A percentile compares a stretch with the other conserved stretches of the same genome.
Conservation (phyloP, 2,888 invertebrate genomes). For the Drosophila histrio region DNA sequence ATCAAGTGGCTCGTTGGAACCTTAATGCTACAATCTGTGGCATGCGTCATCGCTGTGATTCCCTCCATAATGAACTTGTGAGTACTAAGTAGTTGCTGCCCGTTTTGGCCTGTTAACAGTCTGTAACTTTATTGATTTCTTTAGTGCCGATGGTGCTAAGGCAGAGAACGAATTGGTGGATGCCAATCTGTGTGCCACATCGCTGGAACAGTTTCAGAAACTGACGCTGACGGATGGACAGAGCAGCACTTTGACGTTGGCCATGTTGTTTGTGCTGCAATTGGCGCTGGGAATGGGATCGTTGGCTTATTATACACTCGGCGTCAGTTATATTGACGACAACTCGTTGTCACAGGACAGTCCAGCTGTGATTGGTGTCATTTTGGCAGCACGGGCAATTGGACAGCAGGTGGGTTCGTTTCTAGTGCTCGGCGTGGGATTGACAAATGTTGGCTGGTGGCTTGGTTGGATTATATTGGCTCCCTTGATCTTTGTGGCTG, state of each 20-base stretch:
- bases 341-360: constrained; percentile 85
- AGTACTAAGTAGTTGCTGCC: too few relatives aligned
- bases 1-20: constrained; percentile 86
- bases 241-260: constrained; percentile 82
- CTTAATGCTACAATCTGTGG: constrained; percentile 85
- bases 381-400: constrained; percentile 79
- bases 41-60: constrained; percentile 85
- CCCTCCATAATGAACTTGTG: constrained; percentile 86
- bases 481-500: constrained; percentile 84
- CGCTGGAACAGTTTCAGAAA: constrained; percentile 52
- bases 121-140: too few relatives aligned
- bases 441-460: constrained; percentile 83
- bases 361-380: constrained; percentile 84
- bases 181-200: constrained; percentile 70
- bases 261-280: constrained; percentile 85
- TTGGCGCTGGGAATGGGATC: constrained; percentile 84
- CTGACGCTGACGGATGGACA: constrained; percentile 67
- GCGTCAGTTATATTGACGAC: constrained; percentile 87
- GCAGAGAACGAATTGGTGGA: constrained; percentile 45
- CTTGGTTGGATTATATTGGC: constrained; percentile 86
- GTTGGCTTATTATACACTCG: constrained; percentile 85
- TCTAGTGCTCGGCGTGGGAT: constrained; percentile 80
- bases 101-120: too few relatives aligned
- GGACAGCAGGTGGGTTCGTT: constrained; percentile 83
- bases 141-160: constrained; percentile 61